Percentiles rank a stretch among this genome's conserved stretches.
Conservation (phyloP, 2,888 invertebrate genomes). For the Frankliniella intonsa region DNA sequence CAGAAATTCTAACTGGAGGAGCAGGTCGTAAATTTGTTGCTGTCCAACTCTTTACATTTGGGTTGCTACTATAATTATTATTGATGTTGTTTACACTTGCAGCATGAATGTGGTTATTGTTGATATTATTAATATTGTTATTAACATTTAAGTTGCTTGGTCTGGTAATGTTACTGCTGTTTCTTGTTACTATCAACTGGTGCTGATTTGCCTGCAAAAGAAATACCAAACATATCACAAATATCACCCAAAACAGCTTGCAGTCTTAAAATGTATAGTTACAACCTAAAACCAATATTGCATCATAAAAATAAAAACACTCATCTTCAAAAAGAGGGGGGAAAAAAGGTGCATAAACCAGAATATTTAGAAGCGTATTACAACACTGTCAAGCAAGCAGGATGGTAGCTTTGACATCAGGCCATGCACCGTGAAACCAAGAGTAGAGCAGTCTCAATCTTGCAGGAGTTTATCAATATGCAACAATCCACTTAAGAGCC, state of each 20-base stretch:
- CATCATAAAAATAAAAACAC: background rate
- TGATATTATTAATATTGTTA: background rate
- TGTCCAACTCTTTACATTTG: background rate
- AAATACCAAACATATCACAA: background rate
- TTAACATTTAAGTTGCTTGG: conserved; percentile 18
- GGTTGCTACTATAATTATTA: conserved; percentile 7
- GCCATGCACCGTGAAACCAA: too few relatives aligned
- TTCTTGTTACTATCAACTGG: background rate
- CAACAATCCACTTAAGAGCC: too few relatives aligned
- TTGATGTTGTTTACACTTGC: conserved; percentile 12
- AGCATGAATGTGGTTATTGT: background rate
- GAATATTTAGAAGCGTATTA: background rate
- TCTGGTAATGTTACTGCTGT: conserved; percentile 2
- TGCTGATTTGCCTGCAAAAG: conserved; percentile 32
- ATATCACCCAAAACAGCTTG: background rate
- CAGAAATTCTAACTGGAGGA: background rate
- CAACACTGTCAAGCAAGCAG: too few relatives aligned
- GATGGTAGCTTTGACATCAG: too few relatives aligned
- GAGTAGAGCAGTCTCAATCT: too few relatives aligned
- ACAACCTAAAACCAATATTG: background rate
- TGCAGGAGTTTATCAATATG: too few relatives aligned
- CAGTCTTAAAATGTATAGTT: background rate
- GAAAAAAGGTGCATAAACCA: background rate
- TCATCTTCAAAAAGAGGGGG: background rate
- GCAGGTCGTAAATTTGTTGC: conserved; percentile 12